phyloP scores from a whole-genome alignment of 2,888 invertebrate genomes.

The Tigriopus californicus region DNA sequence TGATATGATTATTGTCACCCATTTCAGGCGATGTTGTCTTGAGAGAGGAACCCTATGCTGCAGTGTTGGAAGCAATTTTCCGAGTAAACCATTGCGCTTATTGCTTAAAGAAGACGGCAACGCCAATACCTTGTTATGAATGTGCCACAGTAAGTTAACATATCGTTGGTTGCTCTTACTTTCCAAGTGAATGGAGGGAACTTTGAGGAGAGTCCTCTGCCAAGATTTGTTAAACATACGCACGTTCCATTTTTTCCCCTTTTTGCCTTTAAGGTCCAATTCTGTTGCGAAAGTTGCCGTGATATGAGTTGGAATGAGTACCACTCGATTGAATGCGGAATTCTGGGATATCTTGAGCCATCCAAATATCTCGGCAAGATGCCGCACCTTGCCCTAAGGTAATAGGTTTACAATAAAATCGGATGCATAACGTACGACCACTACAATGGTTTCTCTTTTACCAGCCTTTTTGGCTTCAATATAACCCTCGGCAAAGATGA shows the following conservation, averaged over 20 bases:
- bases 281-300: slow-evolving; percentile 11
- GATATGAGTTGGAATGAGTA: slow-evolving; percentile 13
- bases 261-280: slow-evolving; percentile 3
- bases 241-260: too few species aligned
- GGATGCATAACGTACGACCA: background rate
- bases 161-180: background rate
- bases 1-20: too few species aligned
- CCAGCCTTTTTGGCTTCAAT: too few species aligned
- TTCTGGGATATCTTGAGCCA: slow-evolving; percentile 7
- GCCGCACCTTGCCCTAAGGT: slow-evolving; percentile 12
- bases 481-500: too few species aligned
- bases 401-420: background rate
- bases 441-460: too few species aligned
- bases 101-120: slow-evolving; percentile 12
- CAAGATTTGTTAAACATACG: too few species aligned
- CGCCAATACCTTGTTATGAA: slow-evolving; percentile 14
- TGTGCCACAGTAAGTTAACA: slow-evolving; percentile 8
- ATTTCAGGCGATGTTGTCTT: slow-evolving; percentile 12
- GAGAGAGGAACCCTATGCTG: slow-evolving; percentile 14
- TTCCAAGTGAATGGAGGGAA: background rate
- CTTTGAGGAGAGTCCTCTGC: background rate
- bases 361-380: slow-evolving; percentile 3
- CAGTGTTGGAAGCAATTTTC: slow-evolving; percentile 7
- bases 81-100: slow-evolving; percentile 10
- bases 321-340: slow-evolving; percentile 10